These are phyloP conservation scores for Drosophila emarginata DNA, from an alignment of 2,888 invertebrate species.

Conservation along the genomic window DNA sequence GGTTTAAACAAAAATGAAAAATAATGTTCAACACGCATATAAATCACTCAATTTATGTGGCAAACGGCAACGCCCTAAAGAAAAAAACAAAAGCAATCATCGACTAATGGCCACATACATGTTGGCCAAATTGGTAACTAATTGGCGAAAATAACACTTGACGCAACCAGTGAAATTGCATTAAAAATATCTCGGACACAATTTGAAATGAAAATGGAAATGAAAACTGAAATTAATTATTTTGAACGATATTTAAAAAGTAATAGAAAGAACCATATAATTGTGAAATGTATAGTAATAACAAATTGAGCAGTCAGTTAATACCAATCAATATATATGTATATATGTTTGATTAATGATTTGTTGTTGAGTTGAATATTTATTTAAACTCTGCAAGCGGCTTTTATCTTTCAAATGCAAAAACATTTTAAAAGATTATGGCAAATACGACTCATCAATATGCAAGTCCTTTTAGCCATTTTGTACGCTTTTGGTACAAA, in stretches of 20 bases:
- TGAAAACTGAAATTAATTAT: slow-evolving; percentile 14
- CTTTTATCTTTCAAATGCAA: background rate
- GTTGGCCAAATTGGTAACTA: slow-evolving; percentile 62
- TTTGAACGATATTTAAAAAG: background rate
- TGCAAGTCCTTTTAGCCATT: background rate
- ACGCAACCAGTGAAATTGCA: slow-evolving; percentile 53
- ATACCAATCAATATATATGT: too few relatives aligned
- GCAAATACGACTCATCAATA: background rate
- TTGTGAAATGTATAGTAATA: too few relatives aligned
- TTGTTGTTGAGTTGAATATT: background rate
- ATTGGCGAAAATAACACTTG: slow-evolving; percentile 73
- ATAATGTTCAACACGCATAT: slow-evolving; percentile 55
- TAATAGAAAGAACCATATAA: background rate
- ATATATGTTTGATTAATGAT: too few relatives aligned
- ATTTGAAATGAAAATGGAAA: slow-evolving; percentile 48
- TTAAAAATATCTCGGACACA: slow-evolving; percentile 17
- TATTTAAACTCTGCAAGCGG: background rate
- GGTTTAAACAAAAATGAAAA: slow-evolving; percentile 22
- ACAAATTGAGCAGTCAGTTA: too few relatives aligned
- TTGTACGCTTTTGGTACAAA: background rate
- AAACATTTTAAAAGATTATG: background rate
- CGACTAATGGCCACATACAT: slow-evolving; percentile 54
- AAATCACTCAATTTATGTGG: slow-evolving; percentile 65
- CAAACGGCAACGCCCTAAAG: slow-evolving; percentile 52
- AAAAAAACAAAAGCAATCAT: slow-evolving; percentile 54